phyloP scores from a whole-genome alignment of 2,888 invertebrate genomes.

The Amblyjoppa proteus region DNA sequence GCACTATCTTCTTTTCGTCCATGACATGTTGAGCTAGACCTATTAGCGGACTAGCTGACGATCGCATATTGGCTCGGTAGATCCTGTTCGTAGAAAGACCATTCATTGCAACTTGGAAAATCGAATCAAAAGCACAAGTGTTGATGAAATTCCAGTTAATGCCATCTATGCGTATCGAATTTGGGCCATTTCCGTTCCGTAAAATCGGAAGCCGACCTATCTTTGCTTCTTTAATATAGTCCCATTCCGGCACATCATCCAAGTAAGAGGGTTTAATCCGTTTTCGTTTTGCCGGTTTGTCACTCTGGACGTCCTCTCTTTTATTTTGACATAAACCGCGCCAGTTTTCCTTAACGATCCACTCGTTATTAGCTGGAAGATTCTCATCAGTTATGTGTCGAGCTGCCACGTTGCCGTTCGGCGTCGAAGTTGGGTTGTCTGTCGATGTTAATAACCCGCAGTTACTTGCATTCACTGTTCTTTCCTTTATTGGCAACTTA shows the following conservation, averaged over 20 bases:
- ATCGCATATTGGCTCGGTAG: not conserved
- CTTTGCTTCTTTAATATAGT: constrained; percentile 1
- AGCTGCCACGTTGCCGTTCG: not conserved
- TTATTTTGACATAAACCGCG: not conserved
- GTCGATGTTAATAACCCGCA: too few species aligned
- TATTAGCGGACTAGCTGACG: not conserved
- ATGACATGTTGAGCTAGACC: not conserved
- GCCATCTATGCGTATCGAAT: not conserved
- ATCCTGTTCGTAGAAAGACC: not conserved
- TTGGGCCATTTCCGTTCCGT: not conserved
- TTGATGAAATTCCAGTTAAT: not conserved
- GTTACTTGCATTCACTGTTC: too few species aligned
- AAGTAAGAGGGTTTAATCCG: constrained; percentile 21
- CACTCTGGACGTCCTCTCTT: not conserved
- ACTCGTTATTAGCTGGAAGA: not conserved
- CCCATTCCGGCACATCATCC: constrained; percentile 29
- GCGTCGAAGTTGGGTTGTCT: too few species aligned
- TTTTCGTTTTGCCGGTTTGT: not conserved
- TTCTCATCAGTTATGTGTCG: not conserved
- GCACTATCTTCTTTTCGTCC: not conserved
- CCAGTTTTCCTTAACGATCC: constrained; percentile 8
- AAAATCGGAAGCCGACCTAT: constrained; percentile 9
- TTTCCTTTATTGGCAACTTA: too few species aligned
- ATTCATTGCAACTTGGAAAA: not conserved
- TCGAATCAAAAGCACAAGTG: constrained; percentile 14